Conservation (phyloP, 2,797 vertebrate species). For the Enteromius anoplus region DNA sequence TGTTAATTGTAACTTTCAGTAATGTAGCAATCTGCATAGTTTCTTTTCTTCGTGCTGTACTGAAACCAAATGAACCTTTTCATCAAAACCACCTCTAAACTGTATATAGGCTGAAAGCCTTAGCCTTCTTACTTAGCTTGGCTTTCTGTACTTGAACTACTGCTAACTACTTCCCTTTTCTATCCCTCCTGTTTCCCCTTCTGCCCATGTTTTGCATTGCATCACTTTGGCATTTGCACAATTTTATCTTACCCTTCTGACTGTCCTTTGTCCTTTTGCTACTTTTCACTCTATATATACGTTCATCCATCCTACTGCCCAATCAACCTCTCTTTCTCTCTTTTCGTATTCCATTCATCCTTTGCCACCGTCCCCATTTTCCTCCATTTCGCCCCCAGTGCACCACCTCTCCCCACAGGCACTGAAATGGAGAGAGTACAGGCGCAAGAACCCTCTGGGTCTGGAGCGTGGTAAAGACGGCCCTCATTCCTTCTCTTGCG, state of each 20-base stretch:
- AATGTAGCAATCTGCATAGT: not conserved
- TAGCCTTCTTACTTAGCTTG: slow-evolving; percentile 20
- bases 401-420: slow-evolving; percentile 96
- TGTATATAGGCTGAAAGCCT: not conserved
- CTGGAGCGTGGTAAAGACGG: slow-evolving; percentile 74
- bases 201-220: not conserved
- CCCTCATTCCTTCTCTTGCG: slow-evolving; percentile 66
- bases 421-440: slow-evolving; percentile 96
- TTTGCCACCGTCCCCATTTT: not conserved
- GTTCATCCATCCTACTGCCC: slow-evolving; percentile 43
- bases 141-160: slow-evolving; percentile 13
- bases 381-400: slow-evolving; percentile 71
- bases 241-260: slow-evolving; percentile 38
- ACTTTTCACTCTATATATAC: slow-evolving; percentile 55
- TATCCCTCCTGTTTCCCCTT: not conserved
- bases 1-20: not conserved
- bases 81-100: not conserved
- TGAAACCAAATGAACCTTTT: not conserved
- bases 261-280: slow-evolving; percentile 28
- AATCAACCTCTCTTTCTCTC: slow-evolving; percentile 39
- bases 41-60: not conserved
- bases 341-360: slow-evolving; percentile 37
- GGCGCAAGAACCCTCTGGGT: slow-evolving; percentile 90
- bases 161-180: slow-evolving; percentile 43
- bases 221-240: slow-evolving; percentile 20